phyloP scores from a whole-genome alignment of 2,797 vertebrate genomes.

The Pseudochirops cupreus region DNA sequence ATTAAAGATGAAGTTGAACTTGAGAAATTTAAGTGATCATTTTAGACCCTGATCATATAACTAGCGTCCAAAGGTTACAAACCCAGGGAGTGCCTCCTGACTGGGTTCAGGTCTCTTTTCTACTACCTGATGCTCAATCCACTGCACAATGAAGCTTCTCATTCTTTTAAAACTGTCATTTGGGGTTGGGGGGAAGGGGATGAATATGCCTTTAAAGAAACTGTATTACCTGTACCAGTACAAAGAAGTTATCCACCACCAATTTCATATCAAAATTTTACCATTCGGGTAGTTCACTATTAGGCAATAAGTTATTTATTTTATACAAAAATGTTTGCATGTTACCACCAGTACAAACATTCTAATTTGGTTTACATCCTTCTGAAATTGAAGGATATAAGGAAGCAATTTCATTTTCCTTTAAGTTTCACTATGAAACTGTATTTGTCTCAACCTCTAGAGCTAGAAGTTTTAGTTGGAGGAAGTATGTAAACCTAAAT shows the following conservation, averaged over 20 bases:
- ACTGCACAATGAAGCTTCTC: background rate
- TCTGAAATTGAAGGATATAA: constrained; percentile 31
- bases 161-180: constrained; percentile 40
- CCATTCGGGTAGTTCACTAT: constrained; percentile 36
- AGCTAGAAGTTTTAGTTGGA: constrained; percentile 52
- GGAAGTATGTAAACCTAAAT: constrained; percentile 55
- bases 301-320: constrained; percentile 35
- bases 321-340: constrained; percentile 34
- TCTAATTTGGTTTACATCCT: background rate
- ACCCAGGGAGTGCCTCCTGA: background rate
- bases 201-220: constrained; percentile 47
- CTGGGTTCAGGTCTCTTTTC: background rate
- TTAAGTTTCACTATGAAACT: constrained; percentile 57
- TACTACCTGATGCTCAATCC: background rate
- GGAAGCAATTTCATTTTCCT: constrained; percentile 72
- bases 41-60: background rate
- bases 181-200: background rate
- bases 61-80: background rate
- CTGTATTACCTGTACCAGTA: constrained; percentile 11
- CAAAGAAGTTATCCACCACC: constrained; percentile 7
- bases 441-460: constrained; percentile 53
- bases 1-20: background rate
- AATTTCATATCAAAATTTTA: constrained; percentile 55
- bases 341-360: constrained; percentile 13
- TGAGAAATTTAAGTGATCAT: background rate